phyloP scores from a whole-genome alignment of 2,113 vertebrate species.

The Spheniscus mendiculus region DNA sequence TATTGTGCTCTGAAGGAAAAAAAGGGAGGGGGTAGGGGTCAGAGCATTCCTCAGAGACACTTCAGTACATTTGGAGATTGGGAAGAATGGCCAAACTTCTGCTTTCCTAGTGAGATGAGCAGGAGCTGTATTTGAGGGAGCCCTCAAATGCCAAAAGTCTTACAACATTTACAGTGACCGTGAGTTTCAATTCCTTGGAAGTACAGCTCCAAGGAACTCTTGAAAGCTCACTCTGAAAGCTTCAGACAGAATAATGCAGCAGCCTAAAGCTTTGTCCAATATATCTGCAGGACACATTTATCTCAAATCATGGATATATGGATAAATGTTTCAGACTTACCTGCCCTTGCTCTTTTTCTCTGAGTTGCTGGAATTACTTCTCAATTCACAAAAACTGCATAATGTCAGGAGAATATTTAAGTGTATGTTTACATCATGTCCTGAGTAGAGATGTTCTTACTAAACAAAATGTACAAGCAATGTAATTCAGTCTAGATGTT shows the following conservation, averaged over 20 bases:
- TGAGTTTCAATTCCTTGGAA: neutral
- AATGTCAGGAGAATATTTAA: neutral
- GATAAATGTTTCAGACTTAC: neutral
- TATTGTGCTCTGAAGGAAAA: neutral
- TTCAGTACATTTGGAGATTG: neutral
- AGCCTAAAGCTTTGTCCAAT: neutral
- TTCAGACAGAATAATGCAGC: neutral
- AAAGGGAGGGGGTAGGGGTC: fast-evolving
- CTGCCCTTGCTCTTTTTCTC: neutral
- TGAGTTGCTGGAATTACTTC: neutral
- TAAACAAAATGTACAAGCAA: neutral
- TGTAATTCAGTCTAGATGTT: neutral
- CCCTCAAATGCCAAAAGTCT: neutral
- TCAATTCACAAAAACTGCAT: neutral
- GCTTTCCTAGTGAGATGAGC: neutral
- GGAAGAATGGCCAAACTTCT: neutral
- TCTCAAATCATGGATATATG: neutral
- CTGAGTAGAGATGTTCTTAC: neutral
- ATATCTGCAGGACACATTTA: neutral
- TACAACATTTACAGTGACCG: neutral
- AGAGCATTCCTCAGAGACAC: neutral
- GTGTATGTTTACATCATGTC: neutral
- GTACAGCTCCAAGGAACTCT: neutral
- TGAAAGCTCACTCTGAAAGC: neutral
- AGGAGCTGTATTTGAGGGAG: neutral